Evolutionary conservation across 1,140 invertebrate species (phyloP), one percentile per base, ranked within the genome.

Genomic region (Lasioglossum albipes): DNA sequence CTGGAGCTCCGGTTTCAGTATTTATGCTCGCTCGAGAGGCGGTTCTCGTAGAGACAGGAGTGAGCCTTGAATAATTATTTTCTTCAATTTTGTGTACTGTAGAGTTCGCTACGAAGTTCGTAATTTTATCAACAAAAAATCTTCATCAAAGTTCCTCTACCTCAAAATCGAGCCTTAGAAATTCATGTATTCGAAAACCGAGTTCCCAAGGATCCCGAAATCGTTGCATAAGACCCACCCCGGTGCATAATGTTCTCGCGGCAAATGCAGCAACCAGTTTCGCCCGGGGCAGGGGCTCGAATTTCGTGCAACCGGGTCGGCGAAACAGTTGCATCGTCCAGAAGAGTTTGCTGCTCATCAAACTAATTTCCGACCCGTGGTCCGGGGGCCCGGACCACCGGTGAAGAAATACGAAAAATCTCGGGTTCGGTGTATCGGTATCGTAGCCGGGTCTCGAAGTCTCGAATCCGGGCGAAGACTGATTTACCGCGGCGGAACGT

Each of bases 401-500:
- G 36, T 1, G 57, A 65, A 66, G 72, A 79, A 74, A 59, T 57
- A 54, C 36, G 45, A 79, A 73, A 45, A 57, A 20, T 41, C 22
- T 5, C 52, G 41, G n/a, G 52, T 5, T 18, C 52, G 13, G 13
- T 69, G 61, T 69, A 79, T 79, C 77, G 71, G 71, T 79, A 74
- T 74, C 68, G 68, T 36, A 5, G 49, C 57, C 45, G 45, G 16
- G 61, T 31, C 42, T 62, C 75, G 75, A 27, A 78, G 75, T 78
- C 61, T 73, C 66, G 77, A 72, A 79, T 54, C 52, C 3, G 12
- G 52, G 62, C 66, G 42, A 74, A 57, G 77, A 36, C 77, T 79
- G 77, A 79, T 79, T 79, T 79, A 79, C 71, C 71, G 77, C 70
- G 71, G 62, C 71, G 77, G 59, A 74, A 74, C 71, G 77, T 79